phyloP scores from a whole-genome alignment of 2,113 vertebrate species.

The Ramphastos sulfuratus region DNA sequence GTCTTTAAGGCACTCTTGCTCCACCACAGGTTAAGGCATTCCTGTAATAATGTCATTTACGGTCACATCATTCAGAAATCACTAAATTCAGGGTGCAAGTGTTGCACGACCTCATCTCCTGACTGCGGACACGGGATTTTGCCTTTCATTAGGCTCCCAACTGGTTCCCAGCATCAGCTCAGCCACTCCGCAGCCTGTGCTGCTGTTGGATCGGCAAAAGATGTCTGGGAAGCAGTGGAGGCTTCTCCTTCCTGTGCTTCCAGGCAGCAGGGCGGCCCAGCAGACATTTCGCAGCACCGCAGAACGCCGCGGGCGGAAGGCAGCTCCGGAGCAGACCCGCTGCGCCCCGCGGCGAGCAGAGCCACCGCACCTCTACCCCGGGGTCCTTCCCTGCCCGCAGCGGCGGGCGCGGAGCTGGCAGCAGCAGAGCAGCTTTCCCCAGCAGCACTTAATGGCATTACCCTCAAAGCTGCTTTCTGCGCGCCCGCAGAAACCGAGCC shows the following conservation, averaged over 20 bases:
- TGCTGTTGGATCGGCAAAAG: too few relatives aligned
- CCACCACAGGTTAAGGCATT: background rate
- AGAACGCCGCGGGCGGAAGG: too few relatives aligned
- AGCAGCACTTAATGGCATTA: conserved; percentile 38
- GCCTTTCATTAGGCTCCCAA: background rate
- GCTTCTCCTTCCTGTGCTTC: too few relatives aligned
- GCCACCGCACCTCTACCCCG: too few relatives aligned
- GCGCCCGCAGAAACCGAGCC: background rate
- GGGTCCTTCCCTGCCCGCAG: too few relatives aligned
- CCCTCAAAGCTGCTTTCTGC: background rate
- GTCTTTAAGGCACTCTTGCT: background rate
- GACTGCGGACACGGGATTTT: background rate
- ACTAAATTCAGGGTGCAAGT: background rate
- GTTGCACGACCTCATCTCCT: background rate
- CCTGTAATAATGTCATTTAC: background rate
- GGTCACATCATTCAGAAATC: background rate
- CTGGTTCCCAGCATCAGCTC: too few relatives aligned
- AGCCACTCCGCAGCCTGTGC: background rate
- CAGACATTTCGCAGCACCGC: too few relatives aligned
- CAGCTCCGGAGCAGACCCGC: too few relatives aligned
- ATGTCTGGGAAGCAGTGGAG: too few relatives aligned
- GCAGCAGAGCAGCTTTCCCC: background rate
- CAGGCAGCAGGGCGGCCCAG: too few relatives aligned
- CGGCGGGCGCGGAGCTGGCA: too few relatives aligned
- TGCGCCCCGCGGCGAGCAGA: too few relatives aligned